These are phyloP conservation scores for Ctenopoma multispine DNA, from an alignment of 2,797 vertebrate genomes.

Conservation along the genomic window DNA sequence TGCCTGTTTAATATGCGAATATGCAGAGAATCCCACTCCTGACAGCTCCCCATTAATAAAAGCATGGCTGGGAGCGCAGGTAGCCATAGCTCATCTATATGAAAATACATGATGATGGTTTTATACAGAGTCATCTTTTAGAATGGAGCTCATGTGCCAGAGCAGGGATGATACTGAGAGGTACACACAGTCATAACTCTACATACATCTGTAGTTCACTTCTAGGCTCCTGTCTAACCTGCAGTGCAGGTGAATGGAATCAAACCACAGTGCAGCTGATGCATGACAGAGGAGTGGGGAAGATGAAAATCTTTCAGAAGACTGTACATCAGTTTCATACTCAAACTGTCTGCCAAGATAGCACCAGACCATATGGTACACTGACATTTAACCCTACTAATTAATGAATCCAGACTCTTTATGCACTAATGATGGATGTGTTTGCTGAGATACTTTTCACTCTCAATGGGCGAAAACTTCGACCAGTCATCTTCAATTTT, in stretches of 20 bases:
- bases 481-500: conserved; percentile 31
- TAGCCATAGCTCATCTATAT: conserved; percentile 99
- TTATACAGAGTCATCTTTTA: conserved; percentile 97
- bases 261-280: conserved; percentile 41
- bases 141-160: conserved; percentile 89
- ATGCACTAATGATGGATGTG: conserved; percentile 54
- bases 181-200: conserved; percentile 89
- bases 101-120: conserved; percentile 99
- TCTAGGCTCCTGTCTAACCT: conserved; percentile 48
- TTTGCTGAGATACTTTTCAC: conserved; percentile 40
- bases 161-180: conserved; percentile 84
- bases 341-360: conserved; percentile 49
- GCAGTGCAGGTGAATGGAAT: conserved; percentile 54
- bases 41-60: conserved; percentile 99
- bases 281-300: conserved; percentile 27
- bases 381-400: conserved; percentile 67
- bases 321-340: conserved; percentile 47
- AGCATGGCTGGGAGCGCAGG: conserved; percentile 93
- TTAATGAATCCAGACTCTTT: conserved; percentile 69
- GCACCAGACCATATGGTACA: conserved; percentile 63
- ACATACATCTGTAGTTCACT: conserved; percentile 43
- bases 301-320: conserved; percentile 39
- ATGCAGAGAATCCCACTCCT: conserved; percentile 99
- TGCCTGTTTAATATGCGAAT: conserved; percentile 99
- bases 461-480: conserved; percentile 42